These are phyloP conservation scores for Eilema caniola DNA, from an alignment of 2,888 invertebrate genomes.

Conservation along the genomic window DNA sequence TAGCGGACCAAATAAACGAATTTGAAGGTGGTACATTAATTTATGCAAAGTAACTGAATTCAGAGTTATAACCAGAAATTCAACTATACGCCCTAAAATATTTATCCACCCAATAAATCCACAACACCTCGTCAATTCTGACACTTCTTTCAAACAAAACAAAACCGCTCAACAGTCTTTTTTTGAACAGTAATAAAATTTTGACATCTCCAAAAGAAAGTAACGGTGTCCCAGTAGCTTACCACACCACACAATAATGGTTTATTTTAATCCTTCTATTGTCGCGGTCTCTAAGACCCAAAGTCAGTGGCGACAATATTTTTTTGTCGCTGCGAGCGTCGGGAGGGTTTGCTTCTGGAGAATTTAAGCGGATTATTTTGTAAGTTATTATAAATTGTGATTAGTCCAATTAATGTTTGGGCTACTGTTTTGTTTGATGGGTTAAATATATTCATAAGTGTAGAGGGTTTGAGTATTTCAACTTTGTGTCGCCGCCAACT, in stretches of 20 bases:
- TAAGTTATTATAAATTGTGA: neutral
- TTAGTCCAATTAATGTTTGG: conserved; percentile 14
- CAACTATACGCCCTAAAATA: neutral
- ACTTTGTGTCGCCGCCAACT: too few relatives aligned
- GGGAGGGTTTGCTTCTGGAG: conserved; percentile 24
- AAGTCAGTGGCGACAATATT: conserved; percentile 45
- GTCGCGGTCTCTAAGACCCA: conserved; percentile 47
- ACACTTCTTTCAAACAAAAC: conserved; percentile 2
- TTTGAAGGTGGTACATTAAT: too few relatives aligned
- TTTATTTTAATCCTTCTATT: conserved; percentile 62
- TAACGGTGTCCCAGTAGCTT: conserved; percentile 52
- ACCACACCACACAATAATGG: conserved; percentile 56
- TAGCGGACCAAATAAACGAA: too few relatives aligned
- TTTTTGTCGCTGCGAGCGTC: conserved; percentile 32
- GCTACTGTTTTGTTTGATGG: conserved; percentile 12
- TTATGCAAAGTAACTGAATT: neutral
- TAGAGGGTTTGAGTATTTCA: too few relatives aligned
- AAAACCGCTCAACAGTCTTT: neutral
- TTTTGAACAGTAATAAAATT: conserved; percentile 1
- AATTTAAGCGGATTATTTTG: conserved; percentile 12
- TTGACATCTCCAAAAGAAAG: conserved; percentile 17
- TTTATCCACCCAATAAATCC: neutral
- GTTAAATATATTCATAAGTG: neutral
- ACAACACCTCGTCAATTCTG: neutral
- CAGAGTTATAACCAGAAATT: neutral